These are phyloP conservation scores for Solenopsis invicta DNA, from an alignment of 1,140 invertebrate genomes.

Conservation along the genomic window DNA sequence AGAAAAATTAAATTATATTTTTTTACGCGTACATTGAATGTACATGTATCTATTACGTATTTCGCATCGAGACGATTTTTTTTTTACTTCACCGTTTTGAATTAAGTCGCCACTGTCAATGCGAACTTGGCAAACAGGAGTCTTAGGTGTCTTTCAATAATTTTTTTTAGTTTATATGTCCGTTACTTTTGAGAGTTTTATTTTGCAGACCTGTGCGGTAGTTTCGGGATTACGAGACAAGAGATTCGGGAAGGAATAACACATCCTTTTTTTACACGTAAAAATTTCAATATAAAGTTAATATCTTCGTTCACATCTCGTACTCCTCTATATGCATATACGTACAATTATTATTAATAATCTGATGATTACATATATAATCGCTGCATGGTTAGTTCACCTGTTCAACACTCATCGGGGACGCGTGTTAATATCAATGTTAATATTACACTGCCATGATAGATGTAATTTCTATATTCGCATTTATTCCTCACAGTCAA, in stretches of 20 bases:
- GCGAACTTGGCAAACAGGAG: no score
- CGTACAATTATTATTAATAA: slow-evolving; percentile 76
- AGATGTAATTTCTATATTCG: slow-evolving; percentile 60
- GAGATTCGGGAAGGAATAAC: slow-evolving; percentile 20
- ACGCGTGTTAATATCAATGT: slow-evolving; percentile 81
- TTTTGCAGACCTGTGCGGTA: slow-evolving; percentile 8
- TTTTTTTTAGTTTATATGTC: background rate
- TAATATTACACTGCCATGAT: slow-evolving; percentile 73
- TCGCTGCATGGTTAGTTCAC: slow-evolving; percentile 83
- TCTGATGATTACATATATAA: slow-evolving; percentile 77
- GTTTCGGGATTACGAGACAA: background rate
- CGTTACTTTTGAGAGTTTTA: background rate
- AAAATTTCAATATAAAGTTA: slow-evolving; percentile 78
- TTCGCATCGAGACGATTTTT: no score
- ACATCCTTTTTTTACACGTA: slow-evolving; percentile 67
- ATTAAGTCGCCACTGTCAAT: no score
- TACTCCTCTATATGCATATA: slow-evolving; percentile 70
- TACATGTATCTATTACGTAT: no score
- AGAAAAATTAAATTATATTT: background rate
- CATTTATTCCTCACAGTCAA: slow-evolving; percentile 27
- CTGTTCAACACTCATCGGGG: slow-evolving; percentile 65
- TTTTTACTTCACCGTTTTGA: no score
- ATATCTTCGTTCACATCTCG: slow-evolving; percentile 68
- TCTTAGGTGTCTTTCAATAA: background rate
- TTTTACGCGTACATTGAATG: background rate